phyloP scores from a whole-genome alignment of 2,797 vertebrate species.

The Balearica regulorum region DNA sequence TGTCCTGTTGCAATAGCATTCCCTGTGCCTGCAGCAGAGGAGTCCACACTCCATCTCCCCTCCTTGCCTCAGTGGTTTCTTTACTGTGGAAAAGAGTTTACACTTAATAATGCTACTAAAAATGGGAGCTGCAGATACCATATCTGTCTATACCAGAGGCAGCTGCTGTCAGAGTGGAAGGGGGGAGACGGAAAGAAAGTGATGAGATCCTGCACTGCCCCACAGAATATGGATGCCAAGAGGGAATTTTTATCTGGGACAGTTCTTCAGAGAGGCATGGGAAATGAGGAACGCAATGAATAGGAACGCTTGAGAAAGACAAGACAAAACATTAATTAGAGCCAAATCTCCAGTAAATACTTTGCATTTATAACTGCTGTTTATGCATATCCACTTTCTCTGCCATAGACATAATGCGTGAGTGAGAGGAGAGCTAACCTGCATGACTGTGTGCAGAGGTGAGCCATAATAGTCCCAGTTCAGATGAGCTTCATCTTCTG shows the following conservation, averaged over 20 bases:
- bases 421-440: not conserved
- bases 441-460: not conserved
- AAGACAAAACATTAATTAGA: not conserved
- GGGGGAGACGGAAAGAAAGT: not conserved
- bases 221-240: not conserved
- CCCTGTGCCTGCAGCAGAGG: not conserved
- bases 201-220: fast-evolving
- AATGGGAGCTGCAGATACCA: not conserved
- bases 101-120: not conserved
- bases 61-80: not conserved
- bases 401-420: not conserved
- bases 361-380: not conserved
- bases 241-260: not conserved
- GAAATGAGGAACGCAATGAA: not conserved
- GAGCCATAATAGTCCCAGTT: not conserved
- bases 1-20: not conserved
- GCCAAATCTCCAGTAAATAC: not conserved
- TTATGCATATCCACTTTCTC: not conserved
- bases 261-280: not conserved
- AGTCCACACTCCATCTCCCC: not conserved
- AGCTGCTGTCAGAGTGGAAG: not conserved
- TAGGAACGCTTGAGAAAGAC: not conserved
- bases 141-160: not conserved
- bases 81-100: not conserved
- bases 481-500: not conserved